Evolutionary conservation across 1,140 invertebrate genomes (phyloP).

Genomic region (Saxidomus purpurata): DNA sequence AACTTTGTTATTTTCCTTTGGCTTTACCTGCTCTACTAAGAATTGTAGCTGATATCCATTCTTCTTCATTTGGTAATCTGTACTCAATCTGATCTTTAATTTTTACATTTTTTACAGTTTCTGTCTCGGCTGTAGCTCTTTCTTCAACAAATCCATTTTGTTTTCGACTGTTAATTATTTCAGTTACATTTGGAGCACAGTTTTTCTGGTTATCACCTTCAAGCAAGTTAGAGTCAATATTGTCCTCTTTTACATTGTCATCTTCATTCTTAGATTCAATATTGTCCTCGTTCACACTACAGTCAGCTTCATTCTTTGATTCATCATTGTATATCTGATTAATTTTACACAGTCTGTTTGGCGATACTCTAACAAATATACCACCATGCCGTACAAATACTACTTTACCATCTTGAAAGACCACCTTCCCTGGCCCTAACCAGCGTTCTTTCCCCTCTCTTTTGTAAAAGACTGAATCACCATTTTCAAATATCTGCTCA

Average conservation of each 20-base stretch:
- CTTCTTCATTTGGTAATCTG: not conserved
- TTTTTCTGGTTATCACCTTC: not conserved
- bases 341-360: conserved; percentile 66
- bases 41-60: not conserved
- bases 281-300: not conserved
- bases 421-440: conserved; percentile 64
- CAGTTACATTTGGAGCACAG: not conserved
- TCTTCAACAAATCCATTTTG: not conserved
- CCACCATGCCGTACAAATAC: conserved; percentile 71
- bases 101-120: not conserved
- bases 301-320: not conserved
- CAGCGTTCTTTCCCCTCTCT: conserved; percentile 60
- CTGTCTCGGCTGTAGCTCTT: not conserved
- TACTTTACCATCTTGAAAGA: conserved; percentile 73
- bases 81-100: not conserved
- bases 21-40: not conserved
- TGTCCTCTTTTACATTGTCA: not conserved
- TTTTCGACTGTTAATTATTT: not conserved
- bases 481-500: conserved; percentile 58
- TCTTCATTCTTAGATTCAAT: not conserved
- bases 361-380: conserved; percentile 69
- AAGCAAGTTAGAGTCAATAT: not conserved
- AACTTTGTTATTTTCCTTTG: not conserved
- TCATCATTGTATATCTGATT: not conserved
- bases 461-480: conserved; percentile 68